Conservation (phyloP, 1,140 invertebrate species). For the Drosophila sturtevanti region DNA sequence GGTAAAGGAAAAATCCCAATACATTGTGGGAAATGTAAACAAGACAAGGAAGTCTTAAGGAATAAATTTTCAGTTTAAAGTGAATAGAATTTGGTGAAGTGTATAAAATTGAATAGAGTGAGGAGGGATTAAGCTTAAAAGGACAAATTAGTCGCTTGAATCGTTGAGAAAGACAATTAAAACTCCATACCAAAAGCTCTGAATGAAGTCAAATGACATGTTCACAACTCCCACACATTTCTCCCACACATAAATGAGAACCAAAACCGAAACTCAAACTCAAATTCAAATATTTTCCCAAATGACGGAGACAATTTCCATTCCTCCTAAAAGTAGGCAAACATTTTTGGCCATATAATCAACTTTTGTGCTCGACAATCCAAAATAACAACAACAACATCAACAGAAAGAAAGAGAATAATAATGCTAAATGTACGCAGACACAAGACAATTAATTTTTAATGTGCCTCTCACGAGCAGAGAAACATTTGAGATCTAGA, state of each 20-base stretch:
- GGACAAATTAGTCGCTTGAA: not conserved
- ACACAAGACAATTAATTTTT: slow-evolving; percentile 69
- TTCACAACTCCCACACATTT: not conserved
- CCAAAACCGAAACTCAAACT: not conserved
- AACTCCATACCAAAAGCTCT: not conserved
- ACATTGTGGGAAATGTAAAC: slow-evolving; percentile 24
- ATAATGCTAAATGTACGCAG: slow-evolving; percentile 25
- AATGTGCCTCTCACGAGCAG: slow-evolving; percentile 50
- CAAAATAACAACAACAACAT: slow-evolving; percentile 33
- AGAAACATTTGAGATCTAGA: slow-evolving; percentile 42
- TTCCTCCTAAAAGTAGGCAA: not conserved
- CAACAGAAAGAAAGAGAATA: not conserved
- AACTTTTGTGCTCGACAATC: slow-evolving; percentile 39
- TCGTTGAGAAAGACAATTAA: not conserved
- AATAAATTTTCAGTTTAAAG: slow-evolving; percentile 28
- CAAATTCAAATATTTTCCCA: not conserved
- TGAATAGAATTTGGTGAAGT: slow-evolving; percentile 9
- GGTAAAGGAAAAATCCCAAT: slow-evolving; percentile 47
- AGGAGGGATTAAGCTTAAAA: not conserved
- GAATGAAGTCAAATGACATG: slow-evolving; percentile 1
- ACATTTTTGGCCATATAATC: slow-evolving; percentile 33
- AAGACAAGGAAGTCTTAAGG: slow-evolving; percentile 10
- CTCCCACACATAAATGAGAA: no score
- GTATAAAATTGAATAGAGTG: not conserved
- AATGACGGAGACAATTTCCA: not conserved